Evolutionary conservation across 2,113 vertebrate species (phyloP), one percentile per base, ranked within the genome.

Genomic region (Eleginops maclovinus): DNA sequence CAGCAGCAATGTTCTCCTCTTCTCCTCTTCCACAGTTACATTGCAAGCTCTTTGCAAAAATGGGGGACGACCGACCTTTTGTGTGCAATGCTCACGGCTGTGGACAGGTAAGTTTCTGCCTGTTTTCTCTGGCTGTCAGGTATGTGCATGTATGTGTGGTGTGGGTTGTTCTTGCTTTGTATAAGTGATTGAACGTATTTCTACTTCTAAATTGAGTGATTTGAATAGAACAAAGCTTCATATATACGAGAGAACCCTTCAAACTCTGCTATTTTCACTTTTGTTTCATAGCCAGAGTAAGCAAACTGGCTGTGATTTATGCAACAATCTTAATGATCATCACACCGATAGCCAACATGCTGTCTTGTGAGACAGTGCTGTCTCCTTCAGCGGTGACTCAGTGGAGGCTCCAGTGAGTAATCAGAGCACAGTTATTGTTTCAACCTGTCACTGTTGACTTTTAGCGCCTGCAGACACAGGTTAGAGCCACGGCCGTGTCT

Each of bases 61-160:
- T 99, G 98, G 98, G 98, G 91, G 98, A 99, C 91, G 98, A 99
- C 93, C 93, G 97, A 90, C 98, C 98, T 89, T 99, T 99, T 94
- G 97, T 98, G 95, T 99, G 98, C 95, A 94, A 78, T 61, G 97
- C 98, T 91, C 96, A 94, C 0, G 98, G 98, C 95, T 99, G 98
- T 77, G 98, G 98, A 93, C 98, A 99, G 98, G 98, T 99, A 96
- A 94, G 95, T 88, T 78, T 72, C 61, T 66, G 64, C 21, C 15
- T 78, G 21, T 51, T 58, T 75, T 21, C 82, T 84, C 75, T 73
- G n/a, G 31, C 31, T 88, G 86, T 85, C 71, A 75, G 53, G 66
- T 77, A 60, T 82, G 44, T 81, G 60, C 60, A 15, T 84, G 53
- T 62, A 22, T 73, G 40, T 81, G 15, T 58, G 21, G 10, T 60